Conservation (phyloP, 2,888 invertebrate genomes). For the Dryobota labecula region DNA sequence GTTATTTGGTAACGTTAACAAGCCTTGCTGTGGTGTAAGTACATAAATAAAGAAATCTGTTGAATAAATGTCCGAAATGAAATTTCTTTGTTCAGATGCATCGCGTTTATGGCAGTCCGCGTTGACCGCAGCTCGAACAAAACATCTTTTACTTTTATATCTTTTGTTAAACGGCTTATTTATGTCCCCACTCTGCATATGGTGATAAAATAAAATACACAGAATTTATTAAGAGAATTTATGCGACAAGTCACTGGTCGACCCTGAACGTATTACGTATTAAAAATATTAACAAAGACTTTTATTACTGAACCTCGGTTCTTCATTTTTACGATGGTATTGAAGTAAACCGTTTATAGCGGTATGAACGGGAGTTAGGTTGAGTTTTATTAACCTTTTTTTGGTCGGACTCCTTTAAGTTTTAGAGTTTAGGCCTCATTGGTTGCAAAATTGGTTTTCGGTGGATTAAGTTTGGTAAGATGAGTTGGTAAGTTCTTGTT, state of each 20-base stretch:
- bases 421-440: conserved; percentile 63
- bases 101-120: not conserved
- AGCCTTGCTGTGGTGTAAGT: too few species aligned
- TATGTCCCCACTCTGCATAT: conserved; percentile 46
- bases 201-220: conserved; percentile 49
- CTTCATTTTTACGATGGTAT: conserved; percentile 67
- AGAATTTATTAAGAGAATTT: conserved; percentile 63
- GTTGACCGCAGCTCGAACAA: conserved; percentile 10
- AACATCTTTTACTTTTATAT: conserved; percentile 37
- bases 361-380: conserved; percentile 60
- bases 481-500: conserved; percentile 13
- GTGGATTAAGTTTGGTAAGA: conserved; percentile 42
- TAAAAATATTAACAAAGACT: conserved; percentile 68
- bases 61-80: conserved; percentile 6
- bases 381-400: conserved; percentile 68
- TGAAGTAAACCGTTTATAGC: conserved; percentile 67
- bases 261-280: conserved; percentile 57
- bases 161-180: conserved; percentile 39
- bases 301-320: conserved; percentile 62
- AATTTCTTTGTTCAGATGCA: conserved; percentile 18
- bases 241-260: conserved; percentile 50
- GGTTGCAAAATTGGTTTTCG: conserved; percentile 56
- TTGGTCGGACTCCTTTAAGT: conserved; percentile 56
- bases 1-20: too few species aligned
- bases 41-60: not conserved